phyloP scores from a whole-genome alignment of 1,140 invertebrate species.

The Conopomorpha cramerella region DNA sequence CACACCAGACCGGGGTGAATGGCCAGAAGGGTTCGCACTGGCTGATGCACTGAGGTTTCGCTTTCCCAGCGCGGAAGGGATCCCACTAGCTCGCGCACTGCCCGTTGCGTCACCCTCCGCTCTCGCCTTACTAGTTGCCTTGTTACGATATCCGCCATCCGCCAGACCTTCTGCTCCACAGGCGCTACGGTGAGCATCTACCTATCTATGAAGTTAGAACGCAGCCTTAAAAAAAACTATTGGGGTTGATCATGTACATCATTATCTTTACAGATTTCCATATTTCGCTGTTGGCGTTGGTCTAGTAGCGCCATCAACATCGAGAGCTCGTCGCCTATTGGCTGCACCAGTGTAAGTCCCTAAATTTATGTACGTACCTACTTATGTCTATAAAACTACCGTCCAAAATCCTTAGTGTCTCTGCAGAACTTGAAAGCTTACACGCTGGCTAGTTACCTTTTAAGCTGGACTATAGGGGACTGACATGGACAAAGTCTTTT shows the following conservation, averaged over 20 bases:
- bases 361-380: too few species aligned
- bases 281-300: conserved; percentile 42
- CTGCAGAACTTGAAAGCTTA: too few species aligned
- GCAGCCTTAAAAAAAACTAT: too few species aligned
- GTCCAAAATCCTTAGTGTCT: too few species aligned
- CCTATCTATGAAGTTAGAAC: neutral
- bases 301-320: conserved; percentile 26
- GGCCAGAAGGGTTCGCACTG: conserved; percentile 94
- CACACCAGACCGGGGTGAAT: conserved; percentile 86
- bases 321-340: conserved; percentile 19
- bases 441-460: too few species aligned
- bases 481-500: too few species aligned
- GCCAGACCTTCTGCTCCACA: conserved; percentile 90
- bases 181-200: conserved; percentile 68
- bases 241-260: conserved; percentile 4
- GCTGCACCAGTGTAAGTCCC: too few species aligned
- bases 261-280: conserved; percentile 30
- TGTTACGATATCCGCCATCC: conserved; percentile 91
- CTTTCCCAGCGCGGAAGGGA: conserved; percentile 86
- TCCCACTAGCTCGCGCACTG: conserved; percentile 80
- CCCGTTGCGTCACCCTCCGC: conserved; percentile 84
- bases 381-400: too few species aligned
- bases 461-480: too few species aligned
- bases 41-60: conserved; percentile 95
- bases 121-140: conserved; percentile 82